phyloP scores from a whole-genome alignment of 2,888 invertebrate genomes.

The Rutpela maculata region DNA sequence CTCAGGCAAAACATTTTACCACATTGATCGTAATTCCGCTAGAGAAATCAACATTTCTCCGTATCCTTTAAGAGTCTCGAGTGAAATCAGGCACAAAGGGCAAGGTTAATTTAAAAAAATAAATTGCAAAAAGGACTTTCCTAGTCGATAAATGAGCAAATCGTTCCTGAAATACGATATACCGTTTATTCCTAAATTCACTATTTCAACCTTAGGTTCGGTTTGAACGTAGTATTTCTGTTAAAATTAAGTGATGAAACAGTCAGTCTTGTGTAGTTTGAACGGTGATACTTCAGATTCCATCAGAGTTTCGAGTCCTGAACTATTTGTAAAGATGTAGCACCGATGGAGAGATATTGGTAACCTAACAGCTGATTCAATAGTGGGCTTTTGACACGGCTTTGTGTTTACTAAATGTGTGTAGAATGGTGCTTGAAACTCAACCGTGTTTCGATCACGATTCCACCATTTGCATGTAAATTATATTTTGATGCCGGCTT shows the following conservation, averaged over 20 bases:
- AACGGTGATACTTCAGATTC: constrained; percentile 9
- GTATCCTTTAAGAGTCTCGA: background rate
- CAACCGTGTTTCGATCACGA: constrained; percentile 58
- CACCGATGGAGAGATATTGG: constrained; percentile 50
- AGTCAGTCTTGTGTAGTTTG: background rate
- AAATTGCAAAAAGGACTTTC: background rate
- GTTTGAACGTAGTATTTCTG: background rate
- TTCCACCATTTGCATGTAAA: constrained; percentile 62
- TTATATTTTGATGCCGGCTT: constrained; percentile 59
- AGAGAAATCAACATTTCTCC: background rate
- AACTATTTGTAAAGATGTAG: constrained; percentile 48
- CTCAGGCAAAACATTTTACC: background rate
- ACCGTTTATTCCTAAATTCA: background rate
- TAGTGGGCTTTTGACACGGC: constrained; percentile 59
- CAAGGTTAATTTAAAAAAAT: background rate
- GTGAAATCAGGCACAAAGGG: background rate
- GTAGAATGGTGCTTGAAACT: constrained; percentile 57
- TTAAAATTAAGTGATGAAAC: constrained; percentile 13
- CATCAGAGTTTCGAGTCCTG: constrained; percentile 31
- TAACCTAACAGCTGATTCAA: constrained; percentile 58
- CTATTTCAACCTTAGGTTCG: background rate
- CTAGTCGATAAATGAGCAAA: constrained; percentile 1
- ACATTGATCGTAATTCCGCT: background rate
- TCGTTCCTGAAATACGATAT: background rate
- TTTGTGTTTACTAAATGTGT: constrained; percentile 63